Evolutionary conservation across 2,888 invertebrate species (phyloP), one percentile per base, ranked within the genome.

Genomic region (Macaria notata): DNA sequence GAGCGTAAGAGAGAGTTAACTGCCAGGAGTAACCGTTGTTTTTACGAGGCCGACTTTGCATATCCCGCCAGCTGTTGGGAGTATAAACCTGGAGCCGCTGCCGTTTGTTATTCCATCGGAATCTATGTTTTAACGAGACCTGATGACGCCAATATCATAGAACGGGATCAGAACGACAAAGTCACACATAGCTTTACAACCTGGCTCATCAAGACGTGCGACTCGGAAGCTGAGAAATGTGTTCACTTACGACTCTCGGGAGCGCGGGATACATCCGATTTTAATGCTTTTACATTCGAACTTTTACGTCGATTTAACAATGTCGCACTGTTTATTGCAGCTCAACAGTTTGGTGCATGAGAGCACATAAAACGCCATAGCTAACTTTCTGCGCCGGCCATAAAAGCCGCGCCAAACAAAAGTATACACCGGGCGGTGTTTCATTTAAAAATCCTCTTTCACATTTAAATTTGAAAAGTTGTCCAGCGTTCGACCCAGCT

Each of bases 401-500:
- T 44, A 58, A 58, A 52, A 53, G 53, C 48, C 38, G 29, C 46
- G 39, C 56, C 57, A 48, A 62, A 64, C 59, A 59, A 63, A 59
- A 51, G 52, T 39, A 57, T 52, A 39, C 54, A 59, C 53, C 55
- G 59, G 51, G 41, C 60, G 62, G 62, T 71, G 67, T 69, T 72
- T 75, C 61, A 71, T 76, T 83, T 74, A 75, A 82, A 84, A 84
- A 77, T 73, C 69, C 77, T 71, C 79, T 79, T 82, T 81, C 77
- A 76, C 69, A 86, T 88, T 88, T 83, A 84, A 86, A 88, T 88
- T 86, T 84, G 78, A 83, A 86, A 88, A 86, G 83, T 84, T 85
- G 81, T 79, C 76, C 79, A 36, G 77, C 76, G 76, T 71, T 71
- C 75, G 75, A 72, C 69, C 77, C 69, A 75, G 66, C 71, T 79